Conservation (phyloP, 2,113 vertebrate genomes). For the Pithys albifrons region DNA sequence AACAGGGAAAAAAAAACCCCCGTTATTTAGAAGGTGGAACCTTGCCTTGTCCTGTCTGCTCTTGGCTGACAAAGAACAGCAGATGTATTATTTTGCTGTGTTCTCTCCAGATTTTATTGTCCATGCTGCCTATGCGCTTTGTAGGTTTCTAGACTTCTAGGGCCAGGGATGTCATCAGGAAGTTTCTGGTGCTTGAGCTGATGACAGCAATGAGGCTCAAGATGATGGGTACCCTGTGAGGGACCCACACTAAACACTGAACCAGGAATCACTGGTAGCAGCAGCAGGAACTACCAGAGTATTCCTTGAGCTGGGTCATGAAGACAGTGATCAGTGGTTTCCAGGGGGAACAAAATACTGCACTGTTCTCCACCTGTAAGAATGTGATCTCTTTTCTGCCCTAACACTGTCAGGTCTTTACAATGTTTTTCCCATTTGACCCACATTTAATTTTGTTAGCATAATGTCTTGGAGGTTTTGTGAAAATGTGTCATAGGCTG, state of each 20-base stretch:
- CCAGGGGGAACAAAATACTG: background rate
- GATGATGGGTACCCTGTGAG: background rate
- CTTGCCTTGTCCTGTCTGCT: background rate
- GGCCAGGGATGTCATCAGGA: background rate
- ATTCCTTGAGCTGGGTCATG: background rate
- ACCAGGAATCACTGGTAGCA: background rate
- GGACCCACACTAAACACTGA: fast-evolving
- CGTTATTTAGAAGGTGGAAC: background rate
- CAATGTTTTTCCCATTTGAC: slow-evolving; percentile 4
- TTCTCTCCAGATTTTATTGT: background rate
- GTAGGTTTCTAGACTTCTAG: background rate
- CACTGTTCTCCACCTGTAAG: background rate
- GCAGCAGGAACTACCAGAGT: background rate
- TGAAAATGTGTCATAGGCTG: slow-evolving; percentile 46
- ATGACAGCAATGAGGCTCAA: background rate
- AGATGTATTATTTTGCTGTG: background rate
- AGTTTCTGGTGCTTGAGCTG: background rate
- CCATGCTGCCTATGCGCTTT: background rate
- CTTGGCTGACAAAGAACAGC: background rate
- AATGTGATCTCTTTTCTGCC: background rate
- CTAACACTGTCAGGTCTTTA: background rate
- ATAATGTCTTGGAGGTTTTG: background rate
- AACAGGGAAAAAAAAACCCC: background rate
- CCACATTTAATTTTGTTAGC: slow-evolving; percentile 29
- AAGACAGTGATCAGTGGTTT: background rate